Percentiles rank a stretch among this genome's conserved stretches.
These are phyloP conservation scores for Troglohyphantes excavatus DNA, from an alignment of 2,888 invertebrate species.

Conservation along the genomic window DNA sequence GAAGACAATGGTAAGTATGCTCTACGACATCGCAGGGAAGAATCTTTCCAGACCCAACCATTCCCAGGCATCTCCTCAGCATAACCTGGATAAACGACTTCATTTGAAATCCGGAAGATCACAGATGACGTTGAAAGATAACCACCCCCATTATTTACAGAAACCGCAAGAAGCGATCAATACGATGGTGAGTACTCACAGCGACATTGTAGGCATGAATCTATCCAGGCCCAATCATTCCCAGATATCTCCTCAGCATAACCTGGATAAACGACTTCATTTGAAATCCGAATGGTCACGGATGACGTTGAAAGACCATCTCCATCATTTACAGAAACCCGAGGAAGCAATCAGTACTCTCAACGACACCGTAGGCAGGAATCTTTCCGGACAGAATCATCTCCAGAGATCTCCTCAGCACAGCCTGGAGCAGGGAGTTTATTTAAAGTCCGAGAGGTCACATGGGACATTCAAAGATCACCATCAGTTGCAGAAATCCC, in stretches of 20 bases:
- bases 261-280: too few relatives aligned
- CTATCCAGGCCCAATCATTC: not conserved
- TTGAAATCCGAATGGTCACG: too few relatives aligned
- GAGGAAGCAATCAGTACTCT: not conserved
- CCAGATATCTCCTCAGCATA: not conserved
- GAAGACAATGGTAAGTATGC: not conserved
- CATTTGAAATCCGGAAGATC: too few relatives aligned
- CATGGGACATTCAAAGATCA: too few relatives aligned
- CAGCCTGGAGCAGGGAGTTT: too few relatives aligned
- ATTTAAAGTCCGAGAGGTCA: too few relatives aligned
- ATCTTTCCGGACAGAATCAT: not conserved
- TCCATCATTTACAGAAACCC: not conserved
- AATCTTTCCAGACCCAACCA: not conserved
- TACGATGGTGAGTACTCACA: not conserved
- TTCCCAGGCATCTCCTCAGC: not conserved
- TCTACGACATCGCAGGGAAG: not conserved
- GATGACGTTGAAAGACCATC: not conserved
- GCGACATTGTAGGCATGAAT: not conserved
- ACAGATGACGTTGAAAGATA: too few relatives aligned
- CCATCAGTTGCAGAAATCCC: not conserved
- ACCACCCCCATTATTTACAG: not conserved
- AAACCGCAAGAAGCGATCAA: not conserved
- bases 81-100: too few relatives aligned
- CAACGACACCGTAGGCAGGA: not conserved
- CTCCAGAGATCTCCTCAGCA: not conserved